Base-by-base conservation (phyloP, 2,888 invertebrate genomes). In the Eupsilia transversa region DNA sequence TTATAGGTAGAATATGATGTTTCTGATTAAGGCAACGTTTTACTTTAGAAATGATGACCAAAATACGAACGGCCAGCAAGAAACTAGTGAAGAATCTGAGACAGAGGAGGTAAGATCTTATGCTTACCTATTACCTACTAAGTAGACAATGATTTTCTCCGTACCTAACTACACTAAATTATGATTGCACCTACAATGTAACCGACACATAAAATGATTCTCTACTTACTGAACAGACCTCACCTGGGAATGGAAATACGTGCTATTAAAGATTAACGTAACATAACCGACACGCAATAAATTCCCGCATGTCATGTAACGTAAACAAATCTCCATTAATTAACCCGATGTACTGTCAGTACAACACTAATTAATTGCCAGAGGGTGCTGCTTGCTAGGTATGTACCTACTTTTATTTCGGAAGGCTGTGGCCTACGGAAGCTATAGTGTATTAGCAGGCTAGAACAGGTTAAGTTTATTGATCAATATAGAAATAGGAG, bases 41-140 rank as follows among this genome's bases (percentile, higher is more conserved):
- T 64, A 46, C 86, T 84, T 61, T 80, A 94, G 93, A 81, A 91
- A 89, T 73, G 77, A 81, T 33, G 85, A 84, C 66, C 81, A 77
- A 61, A 85, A 86, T 52, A 74, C 73, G 38, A 89, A 87, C 20
- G 85, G 49, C 5, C 88, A 90, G 73, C 89, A 92, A 67, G 94
- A 94, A 83, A 87, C 91, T 0, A 92, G 86, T 52, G 94, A 94
- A 46, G 94, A 94, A 43, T 87, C 92, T 3, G 94, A 94, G 7
- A 66, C 72, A 4, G 95, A 94, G 83, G 94, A 94, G 87, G 95
- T 94, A 84, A 81, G 76, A 35, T 30, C 9, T 10, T 23, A 30
- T 14, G 20, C 14, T 7, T 52, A 49, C 23, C 3, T 46, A 46
- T 6, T 49, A 23, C 12, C n/a, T 43, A 46, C 0, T 30, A 64